Evolutionary conservation across 2,888 invertebrate genomes (phyloP).

Genomic region (Icerya purchasi): DNA sequence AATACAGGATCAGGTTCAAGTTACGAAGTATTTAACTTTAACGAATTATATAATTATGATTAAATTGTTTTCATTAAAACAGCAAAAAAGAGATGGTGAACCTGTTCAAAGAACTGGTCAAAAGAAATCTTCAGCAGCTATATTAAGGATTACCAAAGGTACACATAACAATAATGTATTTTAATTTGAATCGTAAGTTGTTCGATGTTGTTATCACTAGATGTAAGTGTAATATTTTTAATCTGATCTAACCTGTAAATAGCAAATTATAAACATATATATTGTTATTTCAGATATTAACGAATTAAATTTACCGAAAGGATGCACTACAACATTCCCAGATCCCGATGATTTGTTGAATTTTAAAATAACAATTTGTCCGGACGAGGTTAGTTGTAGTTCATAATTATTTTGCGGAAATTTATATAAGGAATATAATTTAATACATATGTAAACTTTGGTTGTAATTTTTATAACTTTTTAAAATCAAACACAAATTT

Average conservation of each 20-base stretch:
- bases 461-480: too few relatives aligned
- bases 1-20: too few relatives aligned
- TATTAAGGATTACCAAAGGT: slow-evolving; percentile 96
- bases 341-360: slow-evolving; percentile 88
- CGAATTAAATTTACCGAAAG: slow-evolving; percentile 90
- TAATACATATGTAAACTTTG: too few relatives aligned
- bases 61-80: slow-evolving; percentile 92
- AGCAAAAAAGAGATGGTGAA: slow-evolving; percentile 95
- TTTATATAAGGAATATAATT: too few relatives aligned
- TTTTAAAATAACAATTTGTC: slow-evolving; percentile 87
- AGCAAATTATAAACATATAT: too few relatives aligned
- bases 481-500: too few relatives aligned
- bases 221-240: too few relatives aligned
- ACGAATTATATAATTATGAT: slow-evolving; percentile 73
- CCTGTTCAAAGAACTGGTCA: slow-evolving; percentile 52
- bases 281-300: slow-evolving; percentile 75
- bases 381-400: slow-evolving; percentile 52
- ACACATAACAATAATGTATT: too few relatives aligned
- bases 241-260: too few relatives aligned
- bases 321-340: slow-evolving; percentile 86
- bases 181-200: too few relatives aligned
- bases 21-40: too few relatives aligned
- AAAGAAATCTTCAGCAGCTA: slow-evolving; percentile 90
- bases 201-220: too few relatives aligned
- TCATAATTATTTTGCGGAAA: background rate